Base-by-base conservation (phyloP, 2,797 vertebrate species). In the Dallia pectoralis region DNA sequence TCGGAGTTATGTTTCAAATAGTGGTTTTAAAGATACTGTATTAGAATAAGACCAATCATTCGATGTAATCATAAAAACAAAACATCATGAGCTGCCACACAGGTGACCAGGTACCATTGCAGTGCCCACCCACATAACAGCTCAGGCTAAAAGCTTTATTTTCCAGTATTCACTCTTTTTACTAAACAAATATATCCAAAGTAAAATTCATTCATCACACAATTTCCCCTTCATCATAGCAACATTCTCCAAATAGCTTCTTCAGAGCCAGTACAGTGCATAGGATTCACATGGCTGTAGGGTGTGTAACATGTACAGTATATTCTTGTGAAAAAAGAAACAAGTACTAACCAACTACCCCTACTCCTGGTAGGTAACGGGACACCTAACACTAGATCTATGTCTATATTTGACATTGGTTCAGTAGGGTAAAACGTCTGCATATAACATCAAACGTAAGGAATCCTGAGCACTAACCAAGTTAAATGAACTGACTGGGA, bases 11-110 rank as follows among this genome's bases (percentile, higher is more conserved):
- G 29, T 59, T 27, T 77, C 69, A 69, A 74, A 76, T 65, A 59
- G 56, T 67, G 33, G 47, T 66, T 30, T 49, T 68, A 14, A 66
- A 74, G 66, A 70, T 19, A 66, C 61, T 16, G 51, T 64, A 56
- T 56, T 44, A 1, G 40, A 16, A 56, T 65, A 29, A 56, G 44
- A 36, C 69, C n/a, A 71, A 64, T 76, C 51, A 56, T n/a, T 5
- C 12, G 89, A 87, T 79, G 76, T 87, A 87, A 88, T 84, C 89
- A 90, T 71, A 87, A 87, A 85, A 87, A 72, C 64, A 48, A 79
- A 77, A 67, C 61, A 75, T 91, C 91, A 83, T 92, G 91, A 93
- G 86, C 88, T 89, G 71, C 87, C 86, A 74, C 69, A 73, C 75
- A 84, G 75, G 75, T 79, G 59, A 74, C 40, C 67, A 48, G 62